These are phyloP conservation scores for Hemistola chrysoprasaria DNA, from an alignment of 2,888 invertebrate genomes.

Conservation along the genomic window DNA sequence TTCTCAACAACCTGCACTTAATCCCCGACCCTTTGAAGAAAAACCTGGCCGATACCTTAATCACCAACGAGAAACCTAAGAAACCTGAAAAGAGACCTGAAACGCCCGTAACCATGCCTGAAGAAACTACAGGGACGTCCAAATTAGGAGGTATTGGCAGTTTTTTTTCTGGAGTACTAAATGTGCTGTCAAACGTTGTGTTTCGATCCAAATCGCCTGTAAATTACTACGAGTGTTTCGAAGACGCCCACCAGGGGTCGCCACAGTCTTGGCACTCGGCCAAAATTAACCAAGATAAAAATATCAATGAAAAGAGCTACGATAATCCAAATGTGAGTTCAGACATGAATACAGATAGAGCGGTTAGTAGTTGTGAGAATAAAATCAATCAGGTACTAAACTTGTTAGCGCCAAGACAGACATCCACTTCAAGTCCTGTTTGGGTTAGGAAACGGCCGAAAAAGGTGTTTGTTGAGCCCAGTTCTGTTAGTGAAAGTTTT, in stretches of 20 bases:
- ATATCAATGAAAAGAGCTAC: constrained; percentile 35
- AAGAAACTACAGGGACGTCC: constrained; percentile 27
- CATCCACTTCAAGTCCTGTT: constrained; percentile 30
- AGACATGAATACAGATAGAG: constrained; percentile 56
- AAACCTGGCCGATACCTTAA: constrained; percentile 65
- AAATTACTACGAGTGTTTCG: constrained; percentile 46
- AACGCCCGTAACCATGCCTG: background rate
- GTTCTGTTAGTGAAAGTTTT: constrained; percentile 55
- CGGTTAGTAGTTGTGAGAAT: constrained; percentile 58
- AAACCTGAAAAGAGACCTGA: constrained; percentile 12
- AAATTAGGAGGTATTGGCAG: constrained; percentile 55
- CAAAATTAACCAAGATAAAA: constrained; percentile 61
- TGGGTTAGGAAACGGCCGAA: constrained; percentile 43
- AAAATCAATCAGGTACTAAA: constrained; percentile 58
- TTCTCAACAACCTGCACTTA: constrained; percentile 54
- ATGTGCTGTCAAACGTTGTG: constrained; percentile 54
- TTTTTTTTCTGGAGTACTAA: constrained; percentile 63
- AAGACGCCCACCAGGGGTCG: constrained; percentile 45
- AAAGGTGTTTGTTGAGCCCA: constrained; percentile 54
- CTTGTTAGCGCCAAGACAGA: constrained; percentile 42
- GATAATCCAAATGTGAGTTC: constrained; percentile 38
- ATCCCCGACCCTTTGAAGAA: constrained; percentile 66
- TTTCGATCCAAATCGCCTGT: constrained; percentile 50
- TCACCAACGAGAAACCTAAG: constrained; percentile 33
- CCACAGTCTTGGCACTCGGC: constrained; percentile 54